Evolutionary conservation across 2,797 vertebrate species (phyloP).

Genomic region (Dendrocincla tyrannina): DNA sequence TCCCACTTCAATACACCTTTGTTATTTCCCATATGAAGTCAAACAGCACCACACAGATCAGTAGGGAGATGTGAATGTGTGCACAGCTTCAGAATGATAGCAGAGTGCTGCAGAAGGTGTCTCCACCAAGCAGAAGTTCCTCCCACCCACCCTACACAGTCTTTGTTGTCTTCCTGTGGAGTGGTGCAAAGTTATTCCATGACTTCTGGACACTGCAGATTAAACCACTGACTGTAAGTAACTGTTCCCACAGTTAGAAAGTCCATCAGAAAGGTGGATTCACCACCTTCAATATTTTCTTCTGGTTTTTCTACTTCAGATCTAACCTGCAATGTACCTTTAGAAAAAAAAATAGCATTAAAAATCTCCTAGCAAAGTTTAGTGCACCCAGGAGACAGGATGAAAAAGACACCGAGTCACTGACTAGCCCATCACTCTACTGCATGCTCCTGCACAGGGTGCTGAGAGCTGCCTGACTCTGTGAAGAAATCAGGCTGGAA

Average conservation of each 20-base stretch:
- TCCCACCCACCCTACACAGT: too few species aligned
- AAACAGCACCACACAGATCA: not conserved
- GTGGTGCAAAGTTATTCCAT: not conserved
- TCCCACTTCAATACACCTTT: not conserved
- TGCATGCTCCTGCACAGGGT: not conserved
- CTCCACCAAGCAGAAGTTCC: too few species aligned
- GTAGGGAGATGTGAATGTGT: not conserved
- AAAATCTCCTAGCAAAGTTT: not conserved
- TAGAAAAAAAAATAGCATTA: not conserved
- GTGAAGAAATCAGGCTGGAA: not conserved
- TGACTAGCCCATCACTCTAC: not conserved
- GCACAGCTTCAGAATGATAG: not conserved
- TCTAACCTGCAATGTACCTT: not conserved
- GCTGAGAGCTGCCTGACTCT: not conserved
- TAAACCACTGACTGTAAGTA: not conserved
- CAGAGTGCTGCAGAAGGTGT: not conserved
- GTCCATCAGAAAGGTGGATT: not conserved
- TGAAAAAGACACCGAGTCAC: not conserved
- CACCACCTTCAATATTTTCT: not conserved
- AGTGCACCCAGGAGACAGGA: not conserved
- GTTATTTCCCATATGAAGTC: not conserved
- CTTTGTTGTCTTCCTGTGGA: not conserved
- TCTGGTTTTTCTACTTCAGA: not conserved
- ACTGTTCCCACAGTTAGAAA: not conserved
- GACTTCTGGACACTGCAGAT: not conserved